Base-by-base conservation (phyloP, 2,888 invertebrate genomes). In the Troilus luridus region DNA sequence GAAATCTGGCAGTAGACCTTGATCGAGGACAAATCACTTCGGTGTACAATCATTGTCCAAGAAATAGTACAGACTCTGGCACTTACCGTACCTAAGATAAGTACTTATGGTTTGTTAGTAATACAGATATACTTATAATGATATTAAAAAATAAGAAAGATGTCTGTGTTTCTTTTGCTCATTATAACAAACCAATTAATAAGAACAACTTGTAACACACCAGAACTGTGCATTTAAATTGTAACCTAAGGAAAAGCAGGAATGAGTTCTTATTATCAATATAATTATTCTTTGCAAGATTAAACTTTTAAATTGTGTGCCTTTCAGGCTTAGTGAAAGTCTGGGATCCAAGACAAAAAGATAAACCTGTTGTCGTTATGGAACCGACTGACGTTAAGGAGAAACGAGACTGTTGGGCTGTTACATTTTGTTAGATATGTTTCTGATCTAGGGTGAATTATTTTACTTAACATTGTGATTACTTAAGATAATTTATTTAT, bases 331-430 rank as follows among this genome's bases (percentile, higher is more conserved):
- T 96, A 88, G 98, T 99, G 0, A 98, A 98, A 95, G 96, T 99
- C 0, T 99, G 99, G 99, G 99, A 99, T 94, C 97, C 97, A 0
- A 95, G 99, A 1, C 98, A 99, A 94, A 97, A 97, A 93, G 96
- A 96, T 89, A 96, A 96, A 67, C 98, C 99, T 0, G 99, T 99
- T 0, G 98, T 98, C 0, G 96, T 97, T 93, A 98, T 99, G 96
- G 96, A 97, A 93, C 97, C 98, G 0, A 95, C 95, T 54, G 95
- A 95, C 58, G 24, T 24, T 9, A 24, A 88, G 8, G 94, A 95
- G 1, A 96, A 95, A 88, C 95, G 98, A 62, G 99, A 99, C 93
- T 99, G 99, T 94, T 99, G 99, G 99, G 94, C 97, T 0, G 98
- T 99, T 0, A 96, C 97, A 0, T 98, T 99, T 94, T 99, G 95